Evolutionary conservation across 2,888 invertebrate genomes (phyloP), one percentile per base, ranked within the genome.

Genomic region (Mythimna loreyi): DNA sequence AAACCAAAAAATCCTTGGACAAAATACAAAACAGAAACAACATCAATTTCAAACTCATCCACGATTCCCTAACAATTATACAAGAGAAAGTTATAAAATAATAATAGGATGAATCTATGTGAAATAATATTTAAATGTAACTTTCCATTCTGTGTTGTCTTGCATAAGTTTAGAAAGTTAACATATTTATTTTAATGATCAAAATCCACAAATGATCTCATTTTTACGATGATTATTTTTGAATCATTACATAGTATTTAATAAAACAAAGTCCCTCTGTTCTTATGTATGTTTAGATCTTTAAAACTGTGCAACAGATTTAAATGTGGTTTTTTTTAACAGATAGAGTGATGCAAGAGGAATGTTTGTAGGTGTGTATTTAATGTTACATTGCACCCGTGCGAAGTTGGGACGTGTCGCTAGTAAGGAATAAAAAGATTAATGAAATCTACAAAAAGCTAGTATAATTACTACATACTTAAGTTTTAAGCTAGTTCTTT

Each of bases 141-240:
- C 66, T 72, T 78, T 75, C 78, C 65, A 47, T 30, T 49, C 2
- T 16, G 19, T 57, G 47, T 40, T 50, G 23, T 19, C 33, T 60
- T 77, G 13, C 23, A 28, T 47, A 63, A 72, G 28, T 57, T 59
- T 67, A 57, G 68, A 76, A 79, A 79, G 75, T 57, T 19, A 45
- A 30, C 30, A 28, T 1, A 43, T 13, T n/a, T n/a, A 57, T 50
- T 55, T 61, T 16, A 52, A 57, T 56, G 13, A 52, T 21, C 19
- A n/a, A 25, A 30, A 60, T 49, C 13, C 28, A 33, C 11, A 69
- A 33, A 7, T 19, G 13, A 21, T 58, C 9, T 25, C 21, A n/a
- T 21, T 64, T 59, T 23, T 6, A 52, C 23, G 19, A 23, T 11
- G 11, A 40, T n/a, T 45, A 6, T 45, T n/a, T 45, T 45, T n/a